Evolutionary conservation across 2,113 vertebrate species (phyloP).

Genomic region (Marmota monax): DNA sequence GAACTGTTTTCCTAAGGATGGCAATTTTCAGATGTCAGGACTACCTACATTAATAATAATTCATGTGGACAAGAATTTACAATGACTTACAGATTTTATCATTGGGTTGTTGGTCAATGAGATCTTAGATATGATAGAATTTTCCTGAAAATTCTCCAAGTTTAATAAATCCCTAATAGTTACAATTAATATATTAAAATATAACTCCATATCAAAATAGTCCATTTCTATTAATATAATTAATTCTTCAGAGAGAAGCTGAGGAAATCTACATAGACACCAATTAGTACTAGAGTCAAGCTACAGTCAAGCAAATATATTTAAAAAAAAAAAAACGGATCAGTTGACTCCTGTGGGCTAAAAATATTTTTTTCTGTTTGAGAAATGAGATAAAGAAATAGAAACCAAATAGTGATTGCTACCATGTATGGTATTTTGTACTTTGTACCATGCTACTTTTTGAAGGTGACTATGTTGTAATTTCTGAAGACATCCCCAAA

Average conservation of each 20-base stretch:
- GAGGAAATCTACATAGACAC: neutral
- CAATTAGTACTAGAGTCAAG: neutral
- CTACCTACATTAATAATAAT: neutral
- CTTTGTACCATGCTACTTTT: neutral
- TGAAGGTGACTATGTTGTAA: neutral
- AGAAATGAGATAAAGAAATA: neutral
- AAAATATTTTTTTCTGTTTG: neutral
- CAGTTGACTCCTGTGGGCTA: neutral
- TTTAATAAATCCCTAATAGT: neutral
- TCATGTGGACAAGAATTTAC: neutral
- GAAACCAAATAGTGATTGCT: neutral
- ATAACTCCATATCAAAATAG: neutral
- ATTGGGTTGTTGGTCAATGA: neutral
- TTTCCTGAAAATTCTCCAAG: neutral
- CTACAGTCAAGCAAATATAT: neutral
- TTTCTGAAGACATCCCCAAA: neutral
- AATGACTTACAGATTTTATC: neutral
- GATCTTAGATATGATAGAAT: neutral
- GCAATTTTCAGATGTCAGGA: neutral
- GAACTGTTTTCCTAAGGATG: neutral
- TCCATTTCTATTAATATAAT: neutral
- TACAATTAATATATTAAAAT: neutral
- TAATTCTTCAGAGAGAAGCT: constrained; percentile 26
- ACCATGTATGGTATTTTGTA: neutral
- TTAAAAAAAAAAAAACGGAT: neutral